These are phyloP conservation scores for Diarsia mendica DNA, from an alignment of 2,888 invertebrate species.

Conservation along the genomic window DNA sequence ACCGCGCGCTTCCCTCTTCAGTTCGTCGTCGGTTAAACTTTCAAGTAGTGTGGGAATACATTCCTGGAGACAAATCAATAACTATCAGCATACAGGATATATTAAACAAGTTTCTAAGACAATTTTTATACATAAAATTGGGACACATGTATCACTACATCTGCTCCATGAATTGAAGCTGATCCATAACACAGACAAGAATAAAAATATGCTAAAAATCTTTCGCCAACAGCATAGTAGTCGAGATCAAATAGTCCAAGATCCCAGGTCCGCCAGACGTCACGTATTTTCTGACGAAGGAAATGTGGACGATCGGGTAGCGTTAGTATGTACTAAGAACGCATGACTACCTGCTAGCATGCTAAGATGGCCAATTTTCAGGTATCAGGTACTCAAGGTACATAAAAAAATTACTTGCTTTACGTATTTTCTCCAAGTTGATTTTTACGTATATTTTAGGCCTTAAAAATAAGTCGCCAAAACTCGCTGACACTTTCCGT, in stretches of 20 bases:
- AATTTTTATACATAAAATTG: neutral
- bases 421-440: no score
- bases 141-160: neutral
- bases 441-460: no score
- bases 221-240: neutral
- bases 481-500: no score
- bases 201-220: neutral
- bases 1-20: conserved; percentile 97
- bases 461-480: no score
- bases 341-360: no score
- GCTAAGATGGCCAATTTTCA: no score
- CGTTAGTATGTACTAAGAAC: no score
- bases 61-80: conserved; percentile 91
- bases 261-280: no score
- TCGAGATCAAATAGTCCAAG: neutral
- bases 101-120: neutral
- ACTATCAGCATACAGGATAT: neutral
- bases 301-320: no score
- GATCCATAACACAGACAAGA: neutral
- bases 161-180: neutral
- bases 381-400: no score
- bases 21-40: conserved; percentile 97
- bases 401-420: no score
- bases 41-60: conserved; percentile 97
- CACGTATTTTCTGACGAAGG: no score